These are phyloP conservation scores for Pelusios castaneus DNA, from an alignment of 2,113 vertebrate genomes.

Conservation along the genomic window DNA sequence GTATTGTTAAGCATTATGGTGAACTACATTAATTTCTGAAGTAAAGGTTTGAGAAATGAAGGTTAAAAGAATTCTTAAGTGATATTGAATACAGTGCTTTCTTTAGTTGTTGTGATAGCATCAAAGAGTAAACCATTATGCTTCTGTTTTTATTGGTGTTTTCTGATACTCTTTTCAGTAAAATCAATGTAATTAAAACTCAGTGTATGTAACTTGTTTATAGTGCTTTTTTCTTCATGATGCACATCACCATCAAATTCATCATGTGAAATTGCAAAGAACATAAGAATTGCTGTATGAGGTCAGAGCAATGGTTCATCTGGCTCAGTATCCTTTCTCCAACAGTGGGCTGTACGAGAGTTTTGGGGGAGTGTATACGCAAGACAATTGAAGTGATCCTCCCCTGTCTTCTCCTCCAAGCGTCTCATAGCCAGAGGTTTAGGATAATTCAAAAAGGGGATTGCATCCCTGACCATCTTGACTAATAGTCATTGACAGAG, in stretches of 20 bases:
- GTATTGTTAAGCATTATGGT: slow-evolving; percentile 19
- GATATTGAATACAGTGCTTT: slow-evolving; percentile 43
- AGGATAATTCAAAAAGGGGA: too few species aligned
- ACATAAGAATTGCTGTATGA: background rate
- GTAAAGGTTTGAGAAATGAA: background rate
- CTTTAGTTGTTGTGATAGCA: slow-evolving; percentile 55
- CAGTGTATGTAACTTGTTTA: background rate
- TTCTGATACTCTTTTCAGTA: background rate
- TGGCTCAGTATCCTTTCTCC: too few species aligned
- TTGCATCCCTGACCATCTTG: too few species aligned
- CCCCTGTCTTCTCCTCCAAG: too few species aligned
- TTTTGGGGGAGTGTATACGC: too few species aligned
- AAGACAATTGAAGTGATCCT: too few species aligned
- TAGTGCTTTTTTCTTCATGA: background rate
- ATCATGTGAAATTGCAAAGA: background rate
- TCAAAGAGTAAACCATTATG: background rate
- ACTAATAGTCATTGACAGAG: too few species aligned
- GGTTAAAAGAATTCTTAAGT: slow-evolving; percentile 22
- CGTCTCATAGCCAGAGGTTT: too few species aligned
- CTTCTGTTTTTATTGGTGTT: background rate
- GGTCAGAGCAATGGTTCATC: too few species aligned
- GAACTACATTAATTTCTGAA: slow-evolving; percentile 50
- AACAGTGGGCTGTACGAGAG: too few species aligned
- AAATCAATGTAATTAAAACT: background rate
- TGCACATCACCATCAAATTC: background rate